Evolutionary conservation across 1,140 invertebrate genomes (phyloP).

Genomic region (Amphibalanus amphitrite): DNA sequence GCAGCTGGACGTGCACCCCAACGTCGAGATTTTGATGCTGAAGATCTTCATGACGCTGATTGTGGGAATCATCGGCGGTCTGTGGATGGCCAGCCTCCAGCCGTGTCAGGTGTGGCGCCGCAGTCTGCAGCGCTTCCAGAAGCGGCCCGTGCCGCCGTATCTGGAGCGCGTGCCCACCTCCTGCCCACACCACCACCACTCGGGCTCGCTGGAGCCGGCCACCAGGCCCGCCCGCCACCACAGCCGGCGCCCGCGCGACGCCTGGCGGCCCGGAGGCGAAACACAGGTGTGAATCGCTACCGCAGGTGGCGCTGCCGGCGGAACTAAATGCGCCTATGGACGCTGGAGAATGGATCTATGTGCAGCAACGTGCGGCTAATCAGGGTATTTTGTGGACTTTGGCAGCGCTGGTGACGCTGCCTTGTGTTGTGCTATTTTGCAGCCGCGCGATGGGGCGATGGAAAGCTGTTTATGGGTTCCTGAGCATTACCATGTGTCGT

Average conservation of each 20-base stretch:
- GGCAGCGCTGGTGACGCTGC: too few relatives aligned
- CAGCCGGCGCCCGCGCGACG: background rate
- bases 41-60: constrained; percentile 94
- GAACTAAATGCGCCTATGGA: background rate
- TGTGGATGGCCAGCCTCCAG: constrained; percentile 61
- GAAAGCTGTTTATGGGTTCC: background rate
- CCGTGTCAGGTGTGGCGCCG: constrained; percentile 18
- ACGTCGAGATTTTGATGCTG: constrained; percentile 54
- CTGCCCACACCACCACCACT: background rate
- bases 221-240: background rate
- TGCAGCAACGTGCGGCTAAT: background rate
- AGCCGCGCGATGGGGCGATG: background rate
- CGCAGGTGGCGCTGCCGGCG: too few relatives aligned
- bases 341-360: background rate
- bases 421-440: too few relatives aligned
- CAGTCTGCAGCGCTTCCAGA: background rate
- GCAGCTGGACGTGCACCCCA: constrained; percentile 26
- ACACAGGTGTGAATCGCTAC: background rate
- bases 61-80: constrained; percentile 90
- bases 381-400: background rate
- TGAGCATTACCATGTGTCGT: background rate
- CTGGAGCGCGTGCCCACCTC: background rate
- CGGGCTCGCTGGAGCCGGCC: background rate
- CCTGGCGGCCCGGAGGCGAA: background rate
- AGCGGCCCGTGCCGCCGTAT: background rate